phyloP scores from a whole-genome alignment of 2,113 vertebrate species.

The Marmota flaviventris region DNA sequence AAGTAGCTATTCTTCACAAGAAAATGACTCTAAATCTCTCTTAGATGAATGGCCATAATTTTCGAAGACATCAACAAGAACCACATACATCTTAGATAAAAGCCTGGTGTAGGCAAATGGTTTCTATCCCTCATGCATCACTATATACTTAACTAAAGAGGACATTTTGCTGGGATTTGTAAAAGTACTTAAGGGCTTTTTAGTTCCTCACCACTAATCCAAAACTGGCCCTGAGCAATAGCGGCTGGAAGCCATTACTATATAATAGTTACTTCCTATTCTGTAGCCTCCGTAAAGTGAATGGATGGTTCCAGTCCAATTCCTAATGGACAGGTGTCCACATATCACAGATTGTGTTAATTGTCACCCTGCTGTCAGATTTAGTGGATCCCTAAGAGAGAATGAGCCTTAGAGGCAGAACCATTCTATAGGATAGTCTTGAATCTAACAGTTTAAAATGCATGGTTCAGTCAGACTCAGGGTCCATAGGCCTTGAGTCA shows the following conservation, averaged over 20 bases:
- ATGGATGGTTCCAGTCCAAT: conserved; percentile 37
- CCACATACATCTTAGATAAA: background rate
- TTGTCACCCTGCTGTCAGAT: conserved; percentile 62
- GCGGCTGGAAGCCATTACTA: conserved; percentile 49
- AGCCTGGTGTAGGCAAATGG: background rate
- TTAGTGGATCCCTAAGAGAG: conserved; percentile 4
- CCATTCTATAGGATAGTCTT: background rate
- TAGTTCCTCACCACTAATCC: conserved; percentile 65
- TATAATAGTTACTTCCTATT: conserved; percentile 12
- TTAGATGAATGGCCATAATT: background rate
- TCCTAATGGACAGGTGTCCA: conserved; percentile 51
- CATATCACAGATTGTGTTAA: conserved; percentile 16
- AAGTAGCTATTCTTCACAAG: background rate
- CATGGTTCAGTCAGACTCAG: background rate
- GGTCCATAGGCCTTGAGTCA: background rate
- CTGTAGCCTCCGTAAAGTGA: background rate
- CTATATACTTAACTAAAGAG: conserved; percentile 45
- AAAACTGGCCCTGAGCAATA: conserved; percentile 41
- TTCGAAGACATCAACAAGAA: background rate
- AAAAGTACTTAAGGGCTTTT: conserved; percentile 26
- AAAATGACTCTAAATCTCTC: background rate
- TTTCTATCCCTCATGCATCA: background rate
- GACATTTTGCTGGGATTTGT: conserved; percentile 54
- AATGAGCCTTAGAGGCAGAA: conserved; percentile 25
- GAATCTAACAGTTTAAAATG: conserved; percentile 21